phyloP scores from a whole-genome alignment of 2,888 invertebrate genomes.

The Lasioglossum zephyrum region DNA sequence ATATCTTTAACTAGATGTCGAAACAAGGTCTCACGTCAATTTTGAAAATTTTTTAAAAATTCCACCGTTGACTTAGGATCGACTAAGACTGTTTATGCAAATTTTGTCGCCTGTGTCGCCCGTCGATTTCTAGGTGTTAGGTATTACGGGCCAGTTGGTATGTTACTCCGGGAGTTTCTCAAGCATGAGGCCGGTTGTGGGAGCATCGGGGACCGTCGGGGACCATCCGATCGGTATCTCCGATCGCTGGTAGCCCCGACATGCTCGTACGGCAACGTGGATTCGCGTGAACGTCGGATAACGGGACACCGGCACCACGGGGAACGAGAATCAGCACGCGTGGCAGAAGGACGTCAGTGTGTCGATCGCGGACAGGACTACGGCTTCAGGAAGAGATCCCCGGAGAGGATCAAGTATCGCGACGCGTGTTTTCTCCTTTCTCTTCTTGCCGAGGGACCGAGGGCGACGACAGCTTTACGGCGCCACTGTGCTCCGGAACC shows the following conservation, averaged over 20 bases:
- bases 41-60: not conserved
- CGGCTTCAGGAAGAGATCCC: slow-evolving; percentile 31
- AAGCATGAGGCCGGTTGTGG: slow-evolving; percentile 23
- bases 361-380: slow-evolving; percentile 53
- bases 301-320: slow-evolving; percentile 55
- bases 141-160: not conserved
- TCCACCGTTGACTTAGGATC: not conserved
- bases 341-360: slow-evolving; percentile 63
- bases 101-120: not conserved
- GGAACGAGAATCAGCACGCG: slow-evolving; percentile 57
- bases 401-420: slow-evolving; percentile 57
- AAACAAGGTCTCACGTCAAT: too few relatives aligned
- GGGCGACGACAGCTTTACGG: slow-evolving; percentile 26
- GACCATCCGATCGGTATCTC: slow-evolving; percentile 62
- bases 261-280: slow-evolving; percentile 57
- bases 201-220: slow-evolving; percentile 6
- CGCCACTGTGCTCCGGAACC: slow-evolving; percentile 2
- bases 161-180: slow-evolving; percentile 6
- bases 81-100: not conserved
- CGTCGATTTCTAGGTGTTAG: not conserved
- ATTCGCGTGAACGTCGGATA: slow-evolving; percentile 64
- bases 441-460: not conserved
- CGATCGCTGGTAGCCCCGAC: slow-evolving; percentile 57
- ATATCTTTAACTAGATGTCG: too few relatives aligned
- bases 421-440: slow-evolving; percentile 34